Percentiles rank a stretch among this genome's conserved stretches.
phyloP scores from a whole-genome alignment of 2,797 vertebrate species.

The Sardinella longiceps region DNA sequence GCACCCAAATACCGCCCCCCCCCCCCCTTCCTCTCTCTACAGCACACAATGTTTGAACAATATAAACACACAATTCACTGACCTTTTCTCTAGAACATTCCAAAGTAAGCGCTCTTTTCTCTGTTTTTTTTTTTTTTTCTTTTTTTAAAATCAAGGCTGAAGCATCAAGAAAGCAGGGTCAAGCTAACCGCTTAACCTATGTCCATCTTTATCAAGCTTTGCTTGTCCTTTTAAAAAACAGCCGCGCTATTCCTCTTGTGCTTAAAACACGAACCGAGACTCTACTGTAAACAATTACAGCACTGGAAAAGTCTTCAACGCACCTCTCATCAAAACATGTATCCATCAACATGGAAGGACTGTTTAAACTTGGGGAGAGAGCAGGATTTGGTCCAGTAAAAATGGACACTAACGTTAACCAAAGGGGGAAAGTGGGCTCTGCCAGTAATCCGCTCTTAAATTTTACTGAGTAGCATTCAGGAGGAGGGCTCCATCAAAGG shows the following conservation, averaged over 20 bases:
- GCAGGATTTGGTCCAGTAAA: not conserved
- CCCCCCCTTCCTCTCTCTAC: not conserved
- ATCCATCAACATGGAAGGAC: not conserved
- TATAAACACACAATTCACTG: conserved; percentile 23
- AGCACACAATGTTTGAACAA: conserved; percentile 48
- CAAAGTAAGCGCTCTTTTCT: not conserved
- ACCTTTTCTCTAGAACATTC: conserved; percentile 7
- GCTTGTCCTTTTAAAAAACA: not conserved
- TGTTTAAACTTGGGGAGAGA: not conserved
- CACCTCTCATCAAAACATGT: not conserved
- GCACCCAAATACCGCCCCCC: not conserved
- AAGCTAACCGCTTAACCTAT: not conserved
- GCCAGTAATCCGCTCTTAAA: not conserved
- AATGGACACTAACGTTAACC: not conserved
- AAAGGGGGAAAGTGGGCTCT: not conserved
- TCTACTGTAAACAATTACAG: conserved; percentile 4
- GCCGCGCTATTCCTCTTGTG: not conserved
- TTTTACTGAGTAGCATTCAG: conserved; percentile 32
- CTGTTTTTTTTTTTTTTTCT: too few relatives aligned
- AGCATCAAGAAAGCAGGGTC: not conserved
- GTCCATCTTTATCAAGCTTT: not conserved
- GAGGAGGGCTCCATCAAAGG: conserved; percentile 2
- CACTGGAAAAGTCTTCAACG: not conserved
- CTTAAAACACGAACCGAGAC: not conserved
- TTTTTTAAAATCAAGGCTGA: not conserved